These are phyloP conservation scores for Micropoecilia bifurca DNA, from an alignment of 2,797 vertebrate genomes.

Conservation along the genomic window DNA sequence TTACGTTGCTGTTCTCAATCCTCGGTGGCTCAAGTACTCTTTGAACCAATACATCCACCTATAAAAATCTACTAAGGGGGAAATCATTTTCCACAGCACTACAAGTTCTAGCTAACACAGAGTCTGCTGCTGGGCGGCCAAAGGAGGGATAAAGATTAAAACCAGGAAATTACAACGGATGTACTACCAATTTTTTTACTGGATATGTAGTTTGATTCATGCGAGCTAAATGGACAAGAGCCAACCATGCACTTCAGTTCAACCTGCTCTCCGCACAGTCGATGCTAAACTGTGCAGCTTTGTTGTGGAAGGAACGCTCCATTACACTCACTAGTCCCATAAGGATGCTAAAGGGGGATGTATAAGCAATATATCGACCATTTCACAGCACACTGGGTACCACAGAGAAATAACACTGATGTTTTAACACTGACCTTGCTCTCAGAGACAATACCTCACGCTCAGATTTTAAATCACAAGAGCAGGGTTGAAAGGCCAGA, in stretches of 20 bases:
- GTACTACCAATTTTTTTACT: conserved; percentile 34
- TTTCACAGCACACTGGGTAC: conserved; percentile 34
- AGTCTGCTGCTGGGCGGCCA: conserved; percentile 48
- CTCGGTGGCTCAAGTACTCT: neutral
- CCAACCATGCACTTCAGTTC: conserved; percentile 26
- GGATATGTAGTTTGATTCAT: conserved; percentile 21
- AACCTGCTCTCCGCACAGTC: conserved; percentile 22
- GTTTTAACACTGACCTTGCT: conserved; percentile 1
- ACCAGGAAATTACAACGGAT: conserved; percentile 62
- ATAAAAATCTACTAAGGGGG: neutral
- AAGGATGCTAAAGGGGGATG: conserved; percentile 12
- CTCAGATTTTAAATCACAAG: conserved; percentile 3
- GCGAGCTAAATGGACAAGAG: conserved; percentile 33
- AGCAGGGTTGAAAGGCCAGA: conserved; percentile 12
- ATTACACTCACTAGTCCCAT: conserved; percentile 30
- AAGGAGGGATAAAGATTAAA: conserved; percentile 33
- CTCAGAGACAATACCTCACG: neutral
- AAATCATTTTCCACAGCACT: neutral
- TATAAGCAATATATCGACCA: conserved; percentile 28
- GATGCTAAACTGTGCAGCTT: conserved; percentile 26
- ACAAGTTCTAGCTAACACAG: conserved; percentile 31
- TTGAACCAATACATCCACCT: neutral
- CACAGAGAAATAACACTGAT: conserved; percentile 3
- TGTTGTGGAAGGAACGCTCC: conserved; percentile 42
- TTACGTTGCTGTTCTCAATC: neutral